Conservation (phyloP, 2,888 invertebrate genomes). For the Pandemis cinnamomeana region DNA sequence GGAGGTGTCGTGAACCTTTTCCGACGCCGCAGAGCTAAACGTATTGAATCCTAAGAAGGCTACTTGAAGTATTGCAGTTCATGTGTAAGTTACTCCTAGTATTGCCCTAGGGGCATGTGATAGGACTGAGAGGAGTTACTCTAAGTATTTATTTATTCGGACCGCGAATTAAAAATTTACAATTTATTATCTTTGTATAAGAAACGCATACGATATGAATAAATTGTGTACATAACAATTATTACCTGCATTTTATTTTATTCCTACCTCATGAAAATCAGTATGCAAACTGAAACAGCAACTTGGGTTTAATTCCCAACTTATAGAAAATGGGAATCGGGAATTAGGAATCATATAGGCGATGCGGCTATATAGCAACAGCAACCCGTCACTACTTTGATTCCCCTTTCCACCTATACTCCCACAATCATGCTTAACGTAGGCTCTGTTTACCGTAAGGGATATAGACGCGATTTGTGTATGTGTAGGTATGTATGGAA, state of each 20-base stretch:
- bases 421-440: too few species aligned
- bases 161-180: slow-evolving; percentile 80
- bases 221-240: slow-evolving; percentile 83
- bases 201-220: slow-evolving; percentile 82
- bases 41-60: slow-evolving; percentile 66
- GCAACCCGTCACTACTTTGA: too few species aligned
- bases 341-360: too few species aligned
- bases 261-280: slow-evolving; percentile 8
- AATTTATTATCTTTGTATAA: slow-evolving; percentile 84
- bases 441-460: too few species aligned
- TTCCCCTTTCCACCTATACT: too few species aligned
- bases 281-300: neutral
- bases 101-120: slow-evolving; percentile 74
- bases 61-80: slow-evolving; percentile 69
- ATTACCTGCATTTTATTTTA: slow-evolving; percentile 69
- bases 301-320: neutral
- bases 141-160: slow-evolving; percentile 83
- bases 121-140: slow-evolving; percentile 70
- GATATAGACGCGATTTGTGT: too few species aligned
- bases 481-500: too few species aligned
- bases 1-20: slow-evolving; percentile 48
- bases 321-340: too few species aligned
- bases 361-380: too few species aligned
- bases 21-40: slow-evolving; percentile 51
- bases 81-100: slow-evolving; percentile 68